Evolutionary conservation across 2,888 invertebrate species (phyloP).

Genomic region (Oxyteleia sp.): DNA sequence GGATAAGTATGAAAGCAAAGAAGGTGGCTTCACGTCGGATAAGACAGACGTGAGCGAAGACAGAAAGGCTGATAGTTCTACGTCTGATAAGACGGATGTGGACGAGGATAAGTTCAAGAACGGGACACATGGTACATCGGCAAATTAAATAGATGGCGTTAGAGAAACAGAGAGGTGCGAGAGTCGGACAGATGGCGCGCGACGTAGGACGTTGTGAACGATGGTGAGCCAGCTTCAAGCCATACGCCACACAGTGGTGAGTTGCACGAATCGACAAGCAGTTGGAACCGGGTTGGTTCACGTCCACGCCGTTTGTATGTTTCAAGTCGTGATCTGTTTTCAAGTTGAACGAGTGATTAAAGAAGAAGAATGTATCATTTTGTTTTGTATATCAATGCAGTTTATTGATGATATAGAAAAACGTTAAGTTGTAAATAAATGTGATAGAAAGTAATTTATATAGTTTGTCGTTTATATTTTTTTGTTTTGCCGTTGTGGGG

Average conservation of each 20-base stretch:
- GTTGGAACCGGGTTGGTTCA: not conserved
- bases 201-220: no score
- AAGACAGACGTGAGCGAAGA: not conserved
- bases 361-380: slow-evolving; percentile 46
- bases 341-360: not conserved
- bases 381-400: slow-evolving; percentile 51
- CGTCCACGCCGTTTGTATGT: slow-evolving; percentile 23
- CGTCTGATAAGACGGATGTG: slow-evolving; percentile 28
- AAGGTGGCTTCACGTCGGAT: not conserved
- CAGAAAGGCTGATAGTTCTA: not conserved
- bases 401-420: slow-evolving; percentile 35
- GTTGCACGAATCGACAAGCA: slow-evolving; percentile 39
- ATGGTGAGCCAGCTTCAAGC: not conserved
- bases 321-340: slow-evolving; percentile 39
- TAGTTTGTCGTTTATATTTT: slow-evolving; percentile 25
- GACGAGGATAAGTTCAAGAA: not conserved
- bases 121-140: no score
- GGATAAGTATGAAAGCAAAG: not conserved
- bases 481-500: no score
- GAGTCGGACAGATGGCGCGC: no score
- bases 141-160: no score
- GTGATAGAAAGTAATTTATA: slow-evolving; percentile 45
- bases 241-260: slow-evolving; percentile 40
- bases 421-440: slow-evolving; percentile 55
- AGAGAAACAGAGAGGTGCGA: no score